A percentile compares a stretch with the other conserved stretches of the same genome.
These are phyloP conservation scores for Mionectes macconnelli DNA, from an alignment of 2,113 vertebrate species.

Conservation along the genomic window DNA sequence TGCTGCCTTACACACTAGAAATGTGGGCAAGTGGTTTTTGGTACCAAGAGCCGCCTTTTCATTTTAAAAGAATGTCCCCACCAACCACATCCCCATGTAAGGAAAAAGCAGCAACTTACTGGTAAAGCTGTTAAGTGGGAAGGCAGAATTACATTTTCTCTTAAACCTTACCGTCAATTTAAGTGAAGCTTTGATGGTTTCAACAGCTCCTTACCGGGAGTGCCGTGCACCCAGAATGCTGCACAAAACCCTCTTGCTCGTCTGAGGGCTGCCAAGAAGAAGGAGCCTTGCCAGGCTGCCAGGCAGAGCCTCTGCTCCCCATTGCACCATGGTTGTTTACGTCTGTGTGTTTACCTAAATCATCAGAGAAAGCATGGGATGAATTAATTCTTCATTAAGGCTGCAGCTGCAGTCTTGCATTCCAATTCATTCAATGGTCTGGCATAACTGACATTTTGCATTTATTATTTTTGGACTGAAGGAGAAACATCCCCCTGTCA, in stretches of 20 bases:
- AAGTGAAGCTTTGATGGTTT: not conserved
- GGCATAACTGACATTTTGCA: not conserved
- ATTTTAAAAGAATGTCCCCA: constrained; percentile 54
- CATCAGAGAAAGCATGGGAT: not conserved
- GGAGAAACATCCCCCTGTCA: not conserved
- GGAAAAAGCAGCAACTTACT: constrained; percentile 19
- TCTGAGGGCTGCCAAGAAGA: not conserved
- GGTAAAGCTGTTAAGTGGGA: not conserved
- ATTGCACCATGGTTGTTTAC: not conserved
- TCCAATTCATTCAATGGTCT: not conserved
- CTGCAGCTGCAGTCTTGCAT: not conserved
- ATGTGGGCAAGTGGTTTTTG: constrained; percentile 19
- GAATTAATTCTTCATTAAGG: not conserved
- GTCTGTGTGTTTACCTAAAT: not conserved
- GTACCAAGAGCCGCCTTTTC: not conserved
- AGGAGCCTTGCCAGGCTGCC: not conserved
- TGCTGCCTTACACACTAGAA: not conserved
- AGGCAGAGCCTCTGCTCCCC: not conserved
- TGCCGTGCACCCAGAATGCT: fast-evolving
- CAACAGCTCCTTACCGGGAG: not conserved
- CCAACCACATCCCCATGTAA: constrained; percentile 55
- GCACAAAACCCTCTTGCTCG: not conserved
- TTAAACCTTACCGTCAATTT: not conserved
- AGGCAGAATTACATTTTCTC: not conserved
- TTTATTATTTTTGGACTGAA: not conserved